Base-by-base conservation (phyloP, 2,888 invertebrate genomes). In the Caenorhabditis sp. region DNA sequence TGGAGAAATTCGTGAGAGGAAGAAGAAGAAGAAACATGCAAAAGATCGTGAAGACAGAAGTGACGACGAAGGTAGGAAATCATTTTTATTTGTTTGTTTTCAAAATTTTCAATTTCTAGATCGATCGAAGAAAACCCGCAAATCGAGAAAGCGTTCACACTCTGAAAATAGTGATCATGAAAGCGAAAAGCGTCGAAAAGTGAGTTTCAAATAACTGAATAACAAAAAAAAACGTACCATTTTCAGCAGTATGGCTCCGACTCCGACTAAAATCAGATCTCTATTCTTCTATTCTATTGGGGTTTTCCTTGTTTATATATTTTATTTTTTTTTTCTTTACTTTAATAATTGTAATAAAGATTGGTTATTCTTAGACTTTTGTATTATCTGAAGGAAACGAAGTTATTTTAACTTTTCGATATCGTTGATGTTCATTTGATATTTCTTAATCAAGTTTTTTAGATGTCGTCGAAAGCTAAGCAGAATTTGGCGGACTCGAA, bases 11-110 rank as follows among this genome's bases (percentile, higher is more conserved):
- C 54, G 60, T 23, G 75, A 77, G 49, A 78, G 70, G 63, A 79
- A 78, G 62, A 78, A 75, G 68, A 74, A 80, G 52, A 76, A 79
- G 72, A 78, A 75, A 64, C 70, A 70, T 31, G 59, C 67, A 1
- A 67, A 63, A 21, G 70, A 68, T 21, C 64, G 50, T 25, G 73
- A 74, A 17, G 71, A 72, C 23, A 38, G 72, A 36, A 58, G 59
- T 12, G 78, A 78, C 25, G 78, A 77, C 50, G 81, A 81, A 8
- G 70, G 68, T 61, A 21, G 27, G 57, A 54, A 8, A 23, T 23
- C 20, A 23, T 8, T 36, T 36, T n/a, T n/a, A n/a, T n/a, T n/a
- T n/a, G n/a, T n/a, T n/a, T n/a, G n/a, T n/a, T n/a, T n/a, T n/a
- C n/a, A n/a, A n/a, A n/a, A n/a, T n/a, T n/a, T n/a, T n/a, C n/a